These are phyloP conservation scores for Agapornis canus DNA, from an alignment of 2,797 vertebrate genomes.

Conservation along the genomic window DNA sequence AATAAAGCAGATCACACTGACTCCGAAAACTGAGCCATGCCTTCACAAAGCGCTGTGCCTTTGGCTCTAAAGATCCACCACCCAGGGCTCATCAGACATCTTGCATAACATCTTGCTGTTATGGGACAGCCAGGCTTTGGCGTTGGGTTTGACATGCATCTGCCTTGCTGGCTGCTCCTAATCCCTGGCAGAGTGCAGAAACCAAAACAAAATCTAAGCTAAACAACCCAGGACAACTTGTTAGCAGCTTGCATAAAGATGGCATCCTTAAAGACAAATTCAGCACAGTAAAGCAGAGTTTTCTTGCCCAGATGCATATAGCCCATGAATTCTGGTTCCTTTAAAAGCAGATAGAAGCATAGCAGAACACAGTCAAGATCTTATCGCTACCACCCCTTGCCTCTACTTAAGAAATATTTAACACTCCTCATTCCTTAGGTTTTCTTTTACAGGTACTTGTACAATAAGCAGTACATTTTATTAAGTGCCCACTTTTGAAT, in stretches of 20 bases:
- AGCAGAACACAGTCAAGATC: background rate
- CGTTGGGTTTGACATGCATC: background rate
- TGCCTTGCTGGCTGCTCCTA: background rate
- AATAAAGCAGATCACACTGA: background rate
- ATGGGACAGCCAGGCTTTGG: background rate
- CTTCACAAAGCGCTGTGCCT: background rate
- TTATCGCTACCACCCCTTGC: background rate
- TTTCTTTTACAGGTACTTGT: rapidly evolving
- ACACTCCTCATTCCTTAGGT: background rate
- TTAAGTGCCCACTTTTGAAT: background rate
- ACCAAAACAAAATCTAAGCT: background rate
- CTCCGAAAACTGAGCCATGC: background rate
- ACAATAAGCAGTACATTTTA: background rate
- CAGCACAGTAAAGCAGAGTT: background rate
- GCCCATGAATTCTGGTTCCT: background rate
- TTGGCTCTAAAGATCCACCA: background rate
- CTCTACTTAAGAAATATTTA: background rate
- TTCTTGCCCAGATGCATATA: background rate
- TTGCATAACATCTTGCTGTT: background rate
- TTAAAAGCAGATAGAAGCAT: background rate
- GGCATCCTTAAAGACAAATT: background rate
- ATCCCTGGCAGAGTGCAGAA: background rate
- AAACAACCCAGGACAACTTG: background rate
- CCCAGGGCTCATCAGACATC: background rate
- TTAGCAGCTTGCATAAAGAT: background rate